Evolutionary conservation across 2,797 vertebrate species (phyloP), one percentile per base, ranked within the genome.

Genomic region (Oryzias dopingdopingensis): DNA sequence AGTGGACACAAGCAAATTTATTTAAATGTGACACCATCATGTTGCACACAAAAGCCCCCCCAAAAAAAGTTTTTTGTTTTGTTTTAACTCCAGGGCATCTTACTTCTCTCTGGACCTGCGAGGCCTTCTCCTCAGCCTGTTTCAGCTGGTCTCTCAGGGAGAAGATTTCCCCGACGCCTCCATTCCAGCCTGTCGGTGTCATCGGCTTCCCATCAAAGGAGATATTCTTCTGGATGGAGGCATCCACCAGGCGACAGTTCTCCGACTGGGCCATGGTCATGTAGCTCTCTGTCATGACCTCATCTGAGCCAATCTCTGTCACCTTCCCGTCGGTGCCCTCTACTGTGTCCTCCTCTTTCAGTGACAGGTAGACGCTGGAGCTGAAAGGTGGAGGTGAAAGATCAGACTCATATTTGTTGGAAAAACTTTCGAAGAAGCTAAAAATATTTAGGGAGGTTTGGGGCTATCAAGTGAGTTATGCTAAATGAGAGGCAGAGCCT

Each of bases 171-270:
- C 88, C 83, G 2, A 90, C 62, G 47, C 90, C 90, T 43, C 91
- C 89, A 0, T 86, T 89, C 88, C 90, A 90, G 77, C 78, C 50
- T 16, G 76, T 86, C 0, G 90, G 88, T 14, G 90, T 91, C 59
- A 84, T 5, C 0, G 90, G 85, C 59, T 92, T 92, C 45, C 90
- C 91, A 1, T 93, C 92, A 4, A 93, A 92, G 16, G 92, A 93
- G 60, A 93, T 92, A 66, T 93, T 93, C 79, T 93, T 93, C 84
- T 92, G 92, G 65, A 92, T 89, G 50, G 90, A 92, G 56, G 87
- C 91, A 1, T 93, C 92, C 62, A 90, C 90, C 64, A 88, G 82
- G 26, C 84, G 89, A 67, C 85, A 88, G 77, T 88, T 89, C 44
- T 75, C 77, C 1, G 88, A 63, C 82, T 83, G 86, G 44, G 82